A percentile compares a stretch with the other conserved stretches of the same genome.
phyloP scores from a whole-genome alignment of 1,140 invertebrate species.

The Pseudomyrmex gracilis region DNA sequence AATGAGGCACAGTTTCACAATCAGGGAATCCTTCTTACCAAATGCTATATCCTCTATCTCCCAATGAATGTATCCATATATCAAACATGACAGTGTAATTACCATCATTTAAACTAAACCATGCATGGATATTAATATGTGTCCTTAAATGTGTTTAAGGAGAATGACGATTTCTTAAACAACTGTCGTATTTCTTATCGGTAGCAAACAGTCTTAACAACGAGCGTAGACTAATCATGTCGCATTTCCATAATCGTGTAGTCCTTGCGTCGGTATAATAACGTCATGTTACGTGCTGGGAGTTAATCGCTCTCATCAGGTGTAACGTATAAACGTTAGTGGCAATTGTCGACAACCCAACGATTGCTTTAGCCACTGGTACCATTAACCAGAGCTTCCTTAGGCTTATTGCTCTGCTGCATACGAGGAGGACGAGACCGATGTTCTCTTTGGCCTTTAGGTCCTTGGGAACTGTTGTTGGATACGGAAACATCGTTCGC shows the following conservation, averaged over 20 bases:
- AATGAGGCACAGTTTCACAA: constrained; percentile 85
- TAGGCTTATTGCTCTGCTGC: constrained; percentile 86
- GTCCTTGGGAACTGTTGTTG: constrained; percentile 79
- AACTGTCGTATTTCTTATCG: constrained; percentile 82
- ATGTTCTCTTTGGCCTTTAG: constrained; percentile 83
- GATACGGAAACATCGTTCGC: constrained; percentile 80
- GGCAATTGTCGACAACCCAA: constrained; percentile 62
- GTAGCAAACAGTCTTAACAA: constrained; percentile 86
- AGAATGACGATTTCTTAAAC: constrained; percentile 83
- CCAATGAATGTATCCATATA: constrained; percentile 84
- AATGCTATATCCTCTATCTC: constrained; percentile 80
- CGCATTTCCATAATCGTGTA: constrained; percentile 82
- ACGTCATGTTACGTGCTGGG: constrained; percentile 83
- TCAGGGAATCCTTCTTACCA: constrained; percentile 81
- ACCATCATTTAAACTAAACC: constrained; percentile 83
- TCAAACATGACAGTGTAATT: constrained; percentile 78
- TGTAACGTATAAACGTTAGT: constrained; percentile 72
- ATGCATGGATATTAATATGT: constrained; percentile 85
- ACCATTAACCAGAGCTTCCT: constrained; percentile 88
- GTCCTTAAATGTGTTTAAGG: constrained; percentile 83
- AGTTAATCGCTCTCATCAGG: constrained; percentile 80
- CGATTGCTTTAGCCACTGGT: constrained; percentile 85
- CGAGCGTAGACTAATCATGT: constrained; percentile 85
- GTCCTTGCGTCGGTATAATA: constrained; percentile 82
- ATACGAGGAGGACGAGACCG: constrained; percentile 83